Evolutionary conservation across 2,888 invertebrate species (phyloP).

Genomic region (Torymus aiolomorphi): DNA sequence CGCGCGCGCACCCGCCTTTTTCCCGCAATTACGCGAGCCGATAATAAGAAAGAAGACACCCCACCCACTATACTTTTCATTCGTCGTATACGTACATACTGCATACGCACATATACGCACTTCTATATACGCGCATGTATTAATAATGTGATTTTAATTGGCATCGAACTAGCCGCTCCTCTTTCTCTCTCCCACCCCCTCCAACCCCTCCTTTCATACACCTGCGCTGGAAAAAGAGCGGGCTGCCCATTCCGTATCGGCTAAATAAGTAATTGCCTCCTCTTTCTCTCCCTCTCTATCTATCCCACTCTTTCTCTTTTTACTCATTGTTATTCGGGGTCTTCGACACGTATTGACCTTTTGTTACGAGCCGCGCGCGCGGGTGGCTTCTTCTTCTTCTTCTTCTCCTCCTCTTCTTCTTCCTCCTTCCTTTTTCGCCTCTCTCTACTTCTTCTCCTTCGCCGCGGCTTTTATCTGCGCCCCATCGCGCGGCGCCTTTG

Average conservation of each 20-base stretch:
- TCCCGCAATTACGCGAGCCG: no score
- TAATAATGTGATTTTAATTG: slow-evolving; percentile 56
- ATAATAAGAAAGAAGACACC: no score
- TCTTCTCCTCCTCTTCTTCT: neutral
- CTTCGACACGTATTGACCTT: slow-evolving; percentile 59
- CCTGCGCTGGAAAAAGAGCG: neutral
- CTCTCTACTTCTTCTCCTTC: slow-evolving; percentile 29
- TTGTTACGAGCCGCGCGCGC: slow-evolving; percentile 29
- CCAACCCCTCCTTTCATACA: neutral
- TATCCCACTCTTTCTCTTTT: neutral
- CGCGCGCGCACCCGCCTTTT: no score
- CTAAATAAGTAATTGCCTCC: slow-evolving; percentile 56
- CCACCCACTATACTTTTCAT: no score
- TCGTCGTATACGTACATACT: no score
- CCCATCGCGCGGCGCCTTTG: slow-evolving; percentile 45
- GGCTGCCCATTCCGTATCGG: slow-evolving; percentile 38
- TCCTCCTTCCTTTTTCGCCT: neutral
- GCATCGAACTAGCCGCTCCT: slow-evolving; percentile 5
- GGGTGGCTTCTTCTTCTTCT: slow-evolving; percentile 36
- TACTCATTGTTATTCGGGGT: slow-evolving; percentile 56
- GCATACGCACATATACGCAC: no score
- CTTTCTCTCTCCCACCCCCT: no score
- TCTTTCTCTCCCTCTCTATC: no score
- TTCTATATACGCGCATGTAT: slow-evolving; percentile 17
- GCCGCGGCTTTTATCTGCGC: slow-evolving; percentile 39